These are phyloP conservation scores for Heliconius erato DNA, from an alignment of 2,888 invertebrate species.

Conservation along the genomic window DNA sequence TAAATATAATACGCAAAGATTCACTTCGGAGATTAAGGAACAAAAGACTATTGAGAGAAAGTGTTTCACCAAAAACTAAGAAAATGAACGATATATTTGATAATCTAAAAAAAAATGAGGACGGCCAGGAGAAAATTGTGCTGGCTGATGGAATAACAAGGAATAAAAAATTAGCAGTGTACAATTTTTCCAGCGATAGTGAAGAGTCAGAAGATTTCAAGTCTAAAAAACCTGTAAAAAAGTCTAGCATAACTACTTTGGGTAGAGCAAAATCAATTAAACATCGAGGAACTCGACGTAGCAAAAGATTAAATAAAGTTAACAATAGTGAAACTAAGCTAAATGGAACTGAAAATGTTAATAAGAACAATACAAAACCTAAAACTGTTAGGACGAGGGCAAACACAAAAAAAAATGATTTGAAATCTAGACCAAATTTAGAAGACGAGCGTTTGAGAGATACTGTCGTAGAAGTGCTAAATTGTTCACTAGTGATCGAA, in stretches of 20 bases:
- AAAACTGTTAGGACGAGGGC: conserved; percentile 37
- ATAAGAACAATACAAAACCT: conserved; percentile 48
- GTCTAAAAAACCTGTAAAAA: conserved; percentile 1
- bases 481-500: conserved; percentile 64
- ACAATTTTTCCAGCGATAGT: conserved; percentile 74
- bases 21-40: conserved; percentile 57
- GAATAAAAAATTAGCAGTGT: conserved; percentile 59
- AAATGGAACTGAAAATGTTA: conserved; percentile 1
- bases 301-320: conserved; percentile 9
- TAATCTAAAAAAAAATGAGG: conserved; percentile 63
- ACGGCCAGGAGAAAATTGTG: conserved; percentile 60
- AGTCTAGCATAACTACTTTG: conserved; percentile 41
- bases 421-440: conserved; percentile 54
- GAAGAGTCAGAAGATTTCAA: conserved; percentile 67
- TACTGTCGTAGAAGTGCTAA: conserved; percentile 57
- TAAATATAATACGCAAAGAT: conserved; percentile 67
- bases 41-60: conserved; percentile 54
- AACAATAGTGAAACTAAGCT: conserved; percentile 16
- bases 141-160: conserved; percentile 58
- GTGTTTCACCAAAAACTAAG: conserved; percentile 64
- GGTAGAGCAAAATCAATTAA: conserved; percentile 33
- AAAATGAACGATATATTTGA: conserved; percentile 70
- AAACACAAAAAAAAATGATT: conserved; percentile 46
- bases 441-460: conserved; percentile 73
- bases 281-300: background rate